Conservation (phyloP, 2,888 invertebrate genomes). For the Drosophila histrio region DNA sequence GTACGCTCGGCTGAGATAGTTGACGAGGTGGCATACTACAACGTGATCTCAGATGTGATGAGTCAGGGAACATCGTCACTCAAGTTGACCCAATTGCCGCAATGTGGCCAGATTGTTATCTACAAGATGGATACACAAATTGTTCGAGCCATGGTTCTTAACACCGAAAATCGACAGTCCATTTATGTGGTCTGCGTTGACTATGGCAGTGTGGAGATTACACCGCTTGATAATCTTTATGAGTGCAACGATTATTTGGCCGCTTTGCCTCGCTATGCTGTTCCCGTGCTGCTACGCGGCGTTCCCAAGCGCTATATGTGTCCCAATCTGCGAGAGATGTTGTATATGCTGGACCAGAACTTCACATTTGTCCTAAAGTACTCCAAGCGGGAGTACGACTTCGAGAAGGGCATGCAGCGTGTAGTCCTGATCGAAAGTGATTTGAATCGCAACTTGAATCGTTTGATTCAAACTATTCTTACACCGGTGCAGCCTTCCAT, state of each 20-base stretch:
- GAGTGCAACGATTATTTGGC: slow-evolving; percentile 65
- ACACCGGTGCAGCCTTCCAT: slow-evolving; percentile 62
- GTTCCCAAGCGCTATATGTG: slow-evolving; percentile 74
- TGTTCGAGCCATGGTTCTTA: slow-evolving; percentile 79
- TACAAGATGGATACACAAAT: slow-evolving; percentile 65
- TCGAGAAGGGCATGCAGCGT: slow-evolving; percentile 54
- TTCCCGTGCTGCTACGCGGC: slow-evolving; percentile 76
- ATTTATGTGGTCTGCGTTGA: slow-evolving; percentile 80
- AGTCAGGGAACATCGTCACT: slow-evolving; percentile 47
- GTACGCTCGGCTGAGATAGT: slow-evolving; percentile 73
- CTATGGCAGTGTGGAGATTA: slow-evolving; percentile 79
- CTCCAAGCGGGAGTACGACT: slow-evolving; percentile 54
- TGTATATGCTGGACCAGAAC: slow-evolving; percentile 45
- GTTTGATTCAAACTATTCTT: slow-evolving; percentile 64
- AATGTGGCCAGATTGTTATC: slow-evolving; percentile 76
- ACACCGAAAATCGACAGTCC: slow-evolving; percentile 55
- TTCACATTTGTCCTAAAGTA: slow-evolving; percentile 70
- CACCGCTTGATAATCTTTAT: slow-evolving; percentile 65
- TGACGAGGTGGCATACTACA: slow-evolving; percentile 68
- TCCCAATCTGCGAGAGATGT: slow-evolving; percentile 57
- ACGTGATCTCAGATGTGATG: slow-evolving; percentile 61
- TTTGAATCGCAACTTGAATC: slow-evolving; percentile 74
- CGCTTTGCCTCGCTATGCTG: slow-evolving; percentile 66
- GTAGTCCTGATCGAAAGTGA: slow-evolving; percentile 71
- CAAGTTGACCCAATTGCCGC: slow-evolving; percentile 61